Evolutionary conservation across 2,797 vertebrate genomes (phyloP), one percentile per base, ranked within the genome.

Genomic region (Neosilurus hyrtlii): DNA sequence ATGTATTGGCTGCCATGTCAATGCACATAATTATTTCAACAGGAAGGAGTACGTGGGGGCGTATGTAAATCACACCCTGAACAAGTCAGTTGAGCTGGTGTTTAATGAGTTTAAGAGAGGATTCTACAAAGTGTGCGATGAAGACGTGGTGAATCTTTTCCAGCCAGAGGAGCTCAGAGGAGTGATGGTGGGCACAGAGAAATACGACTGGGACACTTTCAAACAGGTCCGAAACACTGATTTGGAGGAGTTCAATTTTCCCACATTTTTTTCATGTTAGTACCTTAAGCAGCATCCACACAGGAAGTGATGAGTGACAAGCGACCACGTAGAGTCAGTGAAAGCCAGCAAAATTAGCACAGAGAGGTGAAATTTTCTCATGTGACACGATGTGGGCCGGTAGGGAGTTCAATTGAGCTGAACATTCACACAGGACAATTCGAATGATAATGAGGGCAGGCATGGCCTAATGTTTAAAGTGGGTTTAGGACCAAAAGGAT

Each of bases 111-210:
- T 99, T 92, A 93, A 92, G 88, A 93, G 90, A 83, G 97, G 98
- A 37, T 99, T 99, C 92, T 96, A 96, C 90, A 98, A 96, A 90
- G 97, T 97, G 30, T 99, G 97, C 88, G 92, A 95, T 72, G 92
- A 93, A 12, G 92, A 94, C 82, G 92, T 96, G 78, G 95, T 98
- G 89, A 93, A 96, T 83, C 94, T 98, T 83, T 99, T 99, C 89
- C 96, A 97, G 83, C 97, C 97, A 1, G 96, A 96, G 10, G 97
- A 99, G 90, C 86, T 99, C 88, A 95, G 96, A 84, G 93, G 94
- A 9, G 96, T 98, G 94, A 95, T 96, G 90, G 95, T 96, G 92
- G 98, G 97, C 86, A 95, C 95, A 63, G 96, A 97, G 76, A 93
- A 95, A 88, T 98, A 97, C 35, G 95, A 99, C 87, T 99, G 98